Conservation (phyloP, 2,797 vertebrate species). For the Pipistrellus pygmaeus region DNA sequence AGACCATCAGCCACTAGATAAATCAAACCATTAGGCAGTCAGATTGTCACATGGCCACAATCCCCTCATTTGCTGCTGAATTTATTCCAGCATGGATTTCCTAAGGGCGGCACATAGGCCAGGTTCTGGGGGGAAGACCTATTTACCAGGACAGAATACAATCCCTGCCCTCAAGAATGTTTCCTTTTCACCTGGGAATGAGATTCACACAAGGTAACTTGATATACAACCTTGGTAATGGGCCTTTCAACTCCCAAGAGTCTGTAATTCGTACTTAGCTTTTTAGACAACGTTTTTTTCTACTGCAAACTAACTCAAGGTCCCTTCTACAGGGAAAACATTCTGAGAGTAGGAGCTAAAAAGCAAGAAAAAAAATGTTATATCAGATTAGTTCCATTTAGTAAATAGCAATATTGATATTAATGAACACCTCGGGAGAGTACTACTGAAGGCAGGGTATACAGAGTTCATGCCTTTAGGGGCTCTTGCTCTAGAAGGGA, state of each 20-base stretch:
- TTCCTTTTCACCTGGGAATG: conserved; percentile 16
- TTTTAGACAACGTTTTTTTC: conserved; percentile 4
- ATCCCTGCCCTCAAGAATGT: neutral
- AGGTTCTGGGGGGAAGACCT: neutral
- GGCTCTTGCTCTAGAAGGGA: neutral
- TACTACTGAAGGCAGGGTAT: neutral
- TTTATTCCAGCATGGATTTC: neutral
- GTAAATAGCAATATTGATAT: neutral
- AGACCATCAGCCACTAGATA: conserved; percentile 34
- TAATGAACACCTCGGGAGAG: neutral
- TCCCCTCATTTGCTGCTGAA: neutral
- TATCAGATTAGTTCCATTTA: neutral
- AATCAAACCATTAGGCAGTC: conserved; percentile 30
- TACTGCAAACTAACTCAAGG: neutral
- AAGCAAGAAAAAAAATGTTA: neutral
- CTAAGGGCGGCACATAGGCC: neutral
- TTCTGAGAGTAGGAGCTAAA: neutral
- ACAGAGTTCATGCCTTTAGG: too few relatives aligned
- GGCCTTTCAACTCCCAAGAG: neutral
- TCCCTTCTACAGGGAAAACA: neutral
- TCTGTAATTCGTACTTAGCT: neutral
- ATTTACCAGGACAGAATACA: neutral
- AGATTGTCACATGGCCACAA: neutral
- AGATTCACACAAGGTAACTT: neutral
- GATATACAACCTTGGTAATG: neutral